Evolutionary conservation across 2,888 invertebrate genomes (phyloP), one percentile per base, ranked within the genome.

Genomic region (Caenorhabditis becei): DNA sequence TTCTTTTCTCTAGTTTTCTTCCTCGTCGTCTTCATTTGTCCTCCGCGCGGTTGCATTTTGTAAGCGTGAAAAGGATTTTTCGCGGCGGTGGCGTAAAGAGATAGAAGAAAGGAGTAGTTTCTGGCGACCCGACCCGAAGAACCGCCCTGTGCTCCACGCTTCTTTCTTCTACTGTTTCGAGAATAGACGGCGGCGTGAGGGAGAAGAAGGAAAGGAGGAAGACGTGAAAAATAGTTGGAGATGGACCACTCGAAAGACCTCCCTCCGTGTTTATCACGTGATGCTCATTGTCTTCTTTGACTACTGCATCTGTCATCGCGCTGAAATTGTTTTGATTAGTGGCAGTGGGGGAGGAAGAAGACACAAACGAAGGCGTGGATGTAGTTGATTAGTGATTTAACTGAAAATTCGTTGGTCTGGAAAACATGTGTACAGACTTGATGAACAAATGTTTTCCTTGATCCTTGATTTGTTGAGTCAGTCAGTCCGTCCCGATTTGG

Each of bases 11-110:
- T 23, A n/a, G 2, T 44, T 24, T 51, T 54, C 35, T 54, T 62
- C 54, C 49, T 49, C 49, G 7, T 23, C 66, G 32, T 53, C 53
- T 71, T 71, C 54, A 62, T 71, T 71, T 62, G 62, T 62, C 51
- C 54, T 51, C 20, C 28, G 51, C 35, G 70, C 37, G 44, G 61
- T 59, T 18, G 53, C 62, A 44, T 44, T 62, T 62, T 71, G 54
- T 62, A 71, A 71, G 71, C 62, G 71, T 71, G 71, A 71, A 71
- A 61, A 71, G 49, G 74, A 74, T 74, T 74, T 59, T 74, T 32
- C 16, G 71, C 61, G n/a, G n/a, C n/a, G 71, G 71, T 71, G 71
- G 71, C 62, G 62, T 62, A 62, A 53, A 71, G 62, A 71, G 41
- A 47, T 51, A 49, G 58, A 53, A 28, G 32, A 62, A 47, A 49